Evolutionary conservation across 2,888 invertebrate genomes (phyloP), one percentile per base, ranked within the genome.

Genomic region (Physocephala rufipes): DNA sequence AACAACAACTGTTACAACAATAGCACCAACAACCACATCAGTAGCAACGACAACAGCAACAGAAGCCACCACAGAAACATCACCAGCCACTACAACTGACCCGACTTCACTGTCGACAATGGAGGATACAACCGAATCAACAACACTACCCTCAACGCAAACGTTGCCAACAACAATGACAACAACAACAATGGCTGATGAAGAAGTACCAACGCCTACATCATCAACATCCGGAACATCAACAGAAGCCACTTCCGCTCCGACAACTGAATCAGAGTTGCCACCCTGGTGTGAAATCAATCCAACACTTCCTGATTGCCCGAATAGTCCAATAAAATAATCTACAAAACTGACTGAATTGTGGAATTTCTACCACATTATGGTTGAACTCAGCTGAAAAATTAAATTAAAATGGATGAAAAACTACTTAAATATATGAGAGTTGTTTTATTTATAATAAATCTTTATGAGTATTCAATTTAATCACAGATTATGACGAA

Each of bases 61-160:
- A 24, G 16, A 28, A 36, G 19, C n/a, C 45, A 67, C 26, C 15
- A 43, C 49, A 58, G 19, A 13, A 67, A 1, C 59, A 59, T 59
- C 59, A 45, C 13, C 28, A 21, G n/a, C 51, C 67, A 51, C n/a
- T n/a, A n/a, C n/a, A n/a, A n/a, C n/a, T 53, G 26, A 51, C n/a
- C 61, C 36, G 21, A n/a, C 13, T 26, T 64, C 47, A 49, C 49
- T 65, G 59, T 66, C 70, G 51, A 59, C 49, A 49, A 15, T n/a
- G 49, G 19, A 49, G 12, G 12, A 12, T 3, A n/a, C 12, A 49
- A 49, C 53, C 19, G 2, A 36, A 21, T 7, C 53, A 55, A 49
- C 49, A 49, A 49, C 15, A 36, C 36, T 9, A 7, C 36, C 36
- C 36, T 36, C 36, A 36, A 36, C 36, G 9, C 36, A 36, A 36